phyloP scores from a whole-genome alignment of 2,888 invertebrate species.

The Galerucella calmariensis region DNA sequence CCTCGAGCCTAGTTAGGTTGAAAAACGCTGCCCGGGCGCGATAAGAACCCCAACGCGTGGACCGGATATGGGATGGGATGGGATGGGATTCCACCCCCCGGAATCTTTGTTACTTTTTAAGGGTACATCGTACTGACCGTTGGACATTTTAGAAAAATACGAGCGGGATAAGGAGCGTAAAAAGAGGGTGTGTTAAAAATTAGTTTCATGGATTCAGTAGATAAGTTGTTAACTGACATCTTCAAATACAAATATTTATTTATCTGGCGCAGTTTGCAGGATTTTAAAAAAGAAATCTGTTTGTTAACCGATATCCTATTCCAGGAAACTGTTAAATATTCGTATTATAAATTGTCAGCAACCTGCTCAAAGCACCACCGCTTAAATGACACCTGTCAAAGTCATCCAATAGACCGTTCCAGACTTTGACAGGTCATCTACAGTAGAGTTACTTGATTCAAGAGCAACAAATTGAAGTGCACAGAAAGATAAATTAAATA shows the following conservation, averaged over 20 bases:
- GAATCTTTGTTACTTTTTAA: conserved; percentile 45
- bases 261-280: not conserved
- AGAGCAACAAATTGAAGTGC: no score
- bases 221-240: not conserved
- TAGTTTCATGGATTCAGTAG: not conserved
- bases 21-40: conserved; percentile 61
- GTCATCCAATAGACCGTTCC: no score
- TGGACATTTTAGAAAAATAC: conserved; percentile 40
- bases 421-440: no score
- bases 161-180: conserved; percentile 26
- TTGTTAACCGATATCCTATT: no score
- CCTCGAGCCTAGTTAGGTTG: conserved; percentile 58
- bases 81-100: conserved; percentile 49
- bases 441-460: no score
- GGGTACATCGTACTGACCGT: conserved; percentile 49
- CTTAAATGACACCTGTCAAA: no score
- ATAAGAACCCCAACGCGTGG: conserved; percentile 60
- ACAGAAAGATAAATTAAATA: no score
- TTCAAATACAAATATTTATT: not conserved
- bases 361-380: no score
- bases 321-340: no score
- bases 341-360: no score
- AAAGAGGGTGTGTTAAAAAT: conserved; percentile 6
- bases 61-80: conserved; percentile 57
- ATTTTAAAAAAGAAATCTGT: not conserved